Conservation (phyloP, 92 coral and sea anemone species). For the Parazoanthus swiftii region DNA sequence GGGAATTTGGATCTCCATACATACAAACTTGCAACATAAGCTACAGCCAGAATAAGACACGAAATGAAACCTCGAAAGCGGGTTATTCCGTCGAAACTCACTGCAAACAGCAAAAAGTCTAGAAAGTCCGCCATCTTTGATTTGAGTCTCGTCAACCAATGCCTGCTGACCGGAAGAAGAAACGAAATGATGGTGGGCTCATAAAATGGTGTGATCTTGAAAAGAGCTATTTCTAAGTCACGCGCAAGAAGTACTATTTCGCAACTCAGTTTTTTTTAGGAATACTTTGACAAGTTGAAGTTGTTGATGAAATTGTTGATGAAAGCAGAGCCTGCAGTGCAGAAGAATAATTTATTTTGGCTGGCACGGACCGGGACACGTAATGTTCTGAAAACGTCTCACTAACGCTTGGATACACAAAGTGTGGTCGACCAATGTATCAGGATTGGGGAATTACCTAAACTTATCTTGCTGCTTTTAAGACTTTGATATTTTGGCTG, state of each 20-base stretch:
- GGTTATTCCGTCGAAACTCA: conserved; percentile 77
- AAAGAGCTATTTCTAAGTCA: not conserved
- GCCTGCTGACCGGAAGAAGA: conserved; percentile 57
- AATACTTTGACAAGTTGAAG: not conserved
- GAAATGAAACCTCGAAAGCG: conserved; percentile 72
- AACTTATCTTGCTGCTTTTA: not conserved
- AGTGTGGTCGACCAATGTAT: not conserved
- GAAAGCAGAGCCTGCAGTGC: not conserved
- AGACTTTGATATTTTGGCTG: not conserved
- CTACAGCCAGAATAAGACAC: conserved; percentile 85
- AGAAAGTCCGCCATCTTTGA: conserved; percentile 72
- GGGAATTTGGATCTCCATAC: conserved; percentile 85
- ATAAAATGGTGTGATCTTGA: conserved; percentile 29
- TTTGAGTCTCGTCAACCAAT: not conserved
- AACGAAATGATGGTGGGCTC: not conserved
- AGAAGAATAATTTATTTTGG: not conserved
- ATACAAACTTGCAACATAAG: conserved; percentile 87
- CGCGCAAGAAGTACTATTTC: conserved; percentile 3
- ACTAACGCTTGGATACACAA: not conserved
- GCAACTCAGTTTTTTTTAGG: not conserved
- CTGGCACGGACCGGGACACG: not conserved
- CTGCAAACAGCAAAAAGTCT: conserved; percentile 50
- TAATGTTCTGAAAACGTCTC: not conserved
- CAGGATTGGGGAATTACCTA: not conserved
- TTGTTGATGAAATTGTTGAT: not conserved